A percentile compares a stretch with the other conserved stretches of the same genome.
Evolutionary conservation across 2,888 invertebrate genomes (phyloP).

Genomic region (Aphidoletes aphidimyza): DNA sequence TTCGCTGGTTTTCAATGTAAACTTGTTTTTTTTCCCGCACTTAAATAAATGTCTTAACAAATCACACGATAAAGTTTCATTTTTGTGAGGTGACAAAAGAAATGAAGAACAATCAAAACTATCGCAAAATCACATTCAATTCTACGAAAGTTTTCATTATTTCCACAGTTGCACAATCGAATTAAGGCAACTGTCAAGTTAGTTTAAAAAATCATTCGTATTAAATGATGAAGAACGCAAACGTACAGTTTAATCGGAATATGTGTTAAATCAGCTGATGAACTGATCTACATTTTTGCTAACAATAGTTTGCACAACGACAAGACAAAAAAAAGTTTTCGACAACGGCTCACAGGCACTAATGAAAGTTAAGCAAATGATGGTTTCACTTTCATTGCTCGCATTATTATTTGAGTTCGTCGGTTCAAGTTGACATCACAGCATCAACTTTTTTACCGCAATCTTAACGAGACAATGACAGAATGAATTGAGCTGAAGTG

Average conservation of each 20-base stretch:
- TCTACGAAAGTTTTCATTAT: neutral
- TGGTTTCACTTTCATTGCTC: neutral
- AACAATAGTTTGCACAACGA: neutral
- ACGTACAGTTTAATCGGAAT: neutral
- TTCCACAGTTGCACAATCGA: neutral
- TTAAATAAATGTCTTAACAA: neutral
- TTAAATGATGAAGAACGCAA: neutral
- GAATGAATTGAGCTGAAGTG: too few species aligned
- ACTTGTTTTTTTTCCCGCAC: neutral
- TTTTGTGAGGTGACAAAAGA: constrained; percentile 7
- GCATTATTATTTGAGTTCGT: neutral
- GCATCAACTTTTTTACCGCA: neutral
- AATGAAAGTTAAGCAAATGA: constrained; percentile 13
- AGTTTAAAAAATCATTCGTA: neutral
- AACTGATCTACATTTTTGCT: neutral
- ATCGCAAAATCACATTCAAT: neutral
- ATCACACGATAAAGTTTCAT: neutral
- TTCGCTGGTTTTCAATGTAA: neutral
- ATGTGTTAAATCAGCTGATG: neutral
- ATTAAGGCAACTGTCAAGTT: neutral
- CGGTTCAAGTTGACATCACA: neutral
- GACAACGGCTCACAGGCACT: neutral
- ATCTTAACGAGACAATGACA: too few species aligned
- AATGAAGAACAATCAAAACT: constrained; percentile 22
- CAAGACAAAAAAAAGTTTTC: neutral